Conservation (phyloP, 2,113 vertebrate genomes). For the Pterocles burchelli region DNA sequence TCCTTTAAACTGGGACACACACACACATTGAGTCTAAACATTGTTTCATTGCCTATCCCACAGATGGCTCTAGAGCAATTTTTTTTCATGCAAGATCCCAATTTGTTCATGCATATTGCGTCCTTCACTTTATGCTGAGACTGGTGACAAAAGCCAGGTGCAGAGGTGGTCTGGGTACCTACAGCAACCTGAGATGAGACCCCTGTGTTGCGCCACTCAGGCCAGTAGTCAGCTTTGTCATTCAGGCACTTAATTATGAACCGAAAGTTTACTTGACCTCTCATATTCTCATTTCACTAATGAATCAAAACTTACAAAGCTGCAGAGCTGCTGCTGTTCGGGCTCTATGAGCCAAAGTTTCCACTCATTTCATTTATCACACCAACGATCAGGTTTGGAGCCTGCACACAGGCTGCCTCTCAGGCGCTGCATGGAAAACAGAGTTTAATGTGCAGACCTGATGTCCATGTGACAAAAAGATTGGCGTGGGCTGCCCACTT, state of each 20-base stretch:
- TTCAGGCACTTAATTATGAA: constrained; percentile 33
- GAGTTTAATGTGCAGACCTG: neutral
- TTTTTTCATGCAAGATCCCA: neutral
- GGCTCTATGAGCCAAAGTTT: constrained; percentile 16
- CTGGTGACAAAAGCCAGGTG: neutral
- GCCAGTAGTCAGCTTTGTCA: neutral
- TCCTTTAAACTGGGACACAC: neutral
- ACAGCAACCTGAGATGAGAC: neutral
- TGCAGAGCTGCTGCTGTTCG: neutral
- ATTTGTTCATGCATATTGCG: neutral
- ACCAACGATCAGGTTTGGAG: constrained; percentile 39
- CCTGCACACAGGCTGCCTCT: neutral
- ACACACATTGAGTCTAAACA: neutral
- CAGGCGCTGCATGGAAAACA: neutral
- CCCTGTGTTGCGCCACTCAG: neutral
- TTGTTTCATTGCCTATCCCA: neutral
- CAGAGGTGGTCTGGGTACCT: neutral
- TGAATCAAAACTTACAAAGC: constrained; percentile 23
- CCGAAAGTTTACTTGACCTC: constrained; percentile 10
- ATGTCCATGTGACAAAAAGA: neutral
- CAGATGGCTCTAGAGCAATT: neutral
- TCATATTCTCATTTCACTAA: constrained; percentile 24
- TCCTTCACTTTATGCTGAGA: neutral
- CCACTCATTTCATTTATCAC: constrained; percentile 35
- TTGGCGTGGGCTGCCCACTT: neutral